Conservation (phyloP, 2,888 invertebrate genomes). For the Cheilosia impressa region DNA sequence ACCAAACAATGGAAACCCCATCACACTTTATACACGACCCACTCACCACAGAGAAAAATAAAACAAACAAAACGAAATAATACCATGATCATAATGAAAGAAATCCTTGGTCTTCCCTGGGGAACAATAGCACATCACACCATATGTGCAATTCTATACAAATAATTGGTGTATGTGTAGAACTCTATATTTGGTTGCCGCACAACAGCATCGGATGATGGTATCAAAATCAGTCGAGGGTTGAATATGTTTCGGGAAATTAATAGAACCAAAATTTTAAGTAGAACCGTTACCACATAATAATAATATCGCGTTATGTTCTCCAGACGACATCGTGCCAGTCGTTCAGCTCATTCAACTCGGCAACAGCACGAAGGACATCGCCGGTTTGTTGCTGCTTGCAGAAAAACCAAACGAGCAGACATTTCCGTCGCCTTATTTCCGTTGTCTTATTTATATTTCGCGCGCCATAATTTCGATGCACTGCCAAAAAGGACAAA, state of each 20-base stretch:
- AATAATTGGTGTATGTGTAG: not conserved
- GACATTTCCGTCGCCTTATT: slow-evolving; percentile 16
- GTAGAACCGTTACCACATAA: slow-evolving; percentile 53
- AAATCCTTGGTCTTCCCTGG: slow-evolving; percentile 36
- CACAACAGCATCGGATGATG: slow-evolving; percentile 22
- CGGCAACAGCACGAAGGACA: not conserved
- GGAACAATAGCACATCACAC: slow-evolving; percentile 32
- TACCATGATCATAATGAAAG: slow-evolving; percentile 44
- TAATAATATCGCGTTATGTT: slow-evolving; percentile 57
- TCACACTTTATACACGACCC: slow-evolving; percentile 16
- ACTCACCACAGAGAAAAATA: not conserved
- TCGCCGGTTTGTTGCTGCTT: slow-evolving; percentile 3
- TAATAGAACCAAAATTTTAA: slow-evolving; percentile 57
- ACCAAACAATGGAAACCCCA: slow-evolving; percentile 61
- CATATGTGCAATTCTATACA: not conserved
- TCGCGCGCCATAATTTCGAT: slow-evolving; percentile 20
- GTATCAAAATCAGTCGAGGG: slow-evolving; percentile 64
- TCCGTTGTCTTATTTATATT: not conserved
- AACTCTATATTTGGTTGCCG: not conserved
- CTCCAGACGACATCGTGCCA: slow-evolving; percentile 4
- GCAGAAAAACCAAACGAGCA: not conserved
- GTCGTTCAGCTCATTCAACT: slow-evolving; percentile 5
- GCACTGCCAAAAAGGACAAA: slow-evolving; percentile 16
- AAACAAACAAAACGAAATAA: slow-evolving; percentile 26
- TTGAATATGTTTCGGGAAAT: slow-evolving; percentile 41